phyloP scores from a whole-genome alignment of 2,888 invertebrate species.

The Nomada fucata region DNA sequence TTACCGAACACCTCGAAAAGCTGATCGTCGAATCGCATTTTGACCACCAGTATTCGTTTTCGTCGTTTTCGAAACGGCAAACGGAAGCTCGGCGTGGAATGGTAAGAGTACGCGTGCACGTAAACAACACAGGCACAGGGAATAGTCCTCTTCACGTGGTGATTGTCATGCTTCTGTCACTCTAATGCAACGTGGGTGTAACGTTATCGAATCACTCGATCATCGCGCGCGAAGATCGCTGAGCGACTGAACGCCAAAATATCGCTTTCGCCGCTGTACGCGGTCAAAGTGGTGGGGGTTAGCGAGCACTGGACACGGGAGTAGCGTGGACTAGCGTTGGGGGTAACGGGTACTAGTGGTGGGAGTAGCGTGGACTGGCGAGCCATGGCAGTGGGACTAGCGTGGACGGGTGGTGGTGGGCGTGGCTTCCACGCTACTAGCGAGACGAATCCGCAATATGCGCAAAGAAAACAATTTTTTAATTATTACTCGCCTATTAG shows the following conservation, averaged over 20 bases:
- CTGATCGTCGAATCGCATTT: slow-evolving; percentile 81
- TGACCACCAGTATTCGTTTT: not conserved
- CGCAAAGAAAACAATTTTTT: no score
- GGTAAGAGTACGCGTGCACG: not conserved
- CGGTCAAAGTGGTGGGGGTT: not conserved
- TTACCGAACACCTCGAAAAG: slow-evolving; percentile 79
- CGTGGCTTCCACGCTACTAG: no score
- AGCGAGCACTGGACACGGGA: not conserved
- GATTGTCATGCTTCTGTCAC: slow-evolving; percentile 52
- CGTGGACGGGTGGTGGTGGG: no score
- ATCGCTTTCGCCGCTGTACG: not conserved
- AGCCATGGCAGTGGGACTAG: not conserved
- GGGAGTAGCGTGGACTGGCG: no score
- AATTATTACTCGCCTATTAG: no score
- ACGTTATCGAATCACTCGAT: slow-evolving; percentile 2
- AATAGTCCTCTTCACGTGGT: slow-evolving; percentile 44
- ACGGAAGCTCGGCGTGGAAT: not conserved
- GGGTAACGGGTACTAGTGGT: not conserved
- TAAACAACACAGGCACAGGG: slow-evolving; percentile 33
- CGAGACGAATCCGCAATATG: no score
- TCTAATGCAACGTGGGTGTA: not conserved
- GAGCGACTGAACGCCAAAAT: slow-evolving; percentile 41
- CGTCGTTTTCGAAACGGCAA: not conserved
- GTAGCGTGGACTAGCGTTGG: not conserved
- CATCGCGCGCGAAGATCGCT: slow-evolving; percentile 50